phyloP scores from a whole-genome alignment of 2,888 invertebrate species.

The Anorthoa munda region DNA sequence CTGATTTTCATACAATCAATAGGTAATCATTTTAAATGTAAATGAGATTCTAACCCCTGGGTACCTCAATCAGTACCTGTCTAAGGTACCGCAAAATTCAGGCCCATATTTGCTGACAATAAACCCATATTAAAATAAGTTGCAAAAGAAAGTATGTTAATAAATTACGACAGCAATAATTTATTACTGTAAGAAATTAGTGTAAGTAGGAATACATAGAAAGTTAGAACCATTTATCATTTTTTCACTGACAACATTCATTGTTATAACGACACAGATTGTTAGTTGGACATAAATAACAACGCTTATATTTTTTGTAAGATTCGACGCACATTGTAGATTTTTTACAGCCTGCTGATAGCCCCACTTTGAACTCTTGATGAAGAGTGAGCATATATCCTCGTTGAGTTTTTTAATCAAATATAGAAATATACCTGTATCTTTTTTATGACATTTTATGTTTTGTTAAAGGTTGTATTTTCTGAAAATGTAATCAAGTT shows the following conservation, averaged over 20 bases:
- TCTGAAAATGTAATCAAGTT: no score
- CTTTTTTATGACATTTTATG: no score
- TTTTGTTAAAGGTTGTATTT: no score
- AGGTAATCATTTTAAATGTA: no score
- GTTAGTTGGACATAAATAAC: conserved; percentile 47
- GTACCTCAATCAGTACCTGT: no score
- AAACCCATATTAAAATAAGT: conserved; percentile 4
- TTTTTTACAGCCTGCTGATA: background rate
- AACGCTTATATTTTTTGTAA: conserved; percentile 26
- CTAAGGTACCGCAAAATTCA: background rate
- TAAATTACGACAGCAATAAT: conserved; percentile 13
- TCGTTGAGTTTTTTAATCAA: no score
- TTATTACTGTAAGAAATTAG: conserved; percentile 13
- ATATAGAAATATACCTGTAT: no score
- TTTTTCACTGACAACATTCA: conserved; percentile 52
- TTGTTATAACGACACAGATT: conserved; percentile 27
- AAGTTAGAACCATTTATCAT: conserved; percentile 40
- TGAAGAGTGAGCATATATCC: background rate
- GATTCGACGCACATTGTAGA: conserved; percentile 7
- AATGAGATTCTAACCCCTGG: no score
- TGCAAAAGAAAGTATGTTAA: background rate
- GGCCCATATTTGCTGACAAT: background rate
- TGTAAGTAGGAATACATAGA: conserved; percentile 10
- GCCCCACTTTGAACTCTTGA: background rate
- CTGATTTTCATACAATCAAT: no score